Evolutionary conservation across 1,140 invertebrate genomes (phyloP).

Genomic region (Trichonephila clavata): DNA sequence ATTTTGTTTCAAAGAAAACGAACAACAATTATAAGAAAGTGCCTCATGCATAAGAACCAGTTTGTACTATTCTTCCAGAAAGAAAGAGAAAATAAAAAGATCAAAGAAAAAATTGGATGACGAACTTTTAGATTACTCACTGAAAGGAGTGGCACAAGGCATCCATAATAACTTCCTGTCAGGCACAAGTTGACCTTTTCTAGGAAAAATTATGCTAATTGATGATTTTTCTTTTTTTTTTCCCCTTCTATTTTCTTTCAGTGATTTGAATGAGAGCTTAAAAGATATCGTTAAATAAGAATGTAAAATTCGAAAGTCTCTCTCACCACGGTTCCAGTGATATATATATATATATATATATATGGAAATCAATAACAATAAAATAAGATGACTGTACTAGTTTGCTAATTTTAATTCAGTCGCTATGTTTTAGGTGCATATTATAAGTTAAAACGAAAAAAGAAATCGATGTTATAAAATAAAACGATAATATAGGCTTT

Average conservation of each 20-base stretch:
- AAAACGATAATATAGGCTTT: no score
- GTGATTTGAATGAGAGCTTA: no score
- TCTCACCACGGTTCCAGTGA: no score
- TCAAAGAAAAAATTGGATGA: background rate
- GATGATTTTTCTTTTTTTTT: background rate
- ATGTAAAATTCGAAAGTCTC: no score
- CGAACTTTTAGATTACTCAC: background rate
- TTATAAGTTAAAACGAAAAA: no score
- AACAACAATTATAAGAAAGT: background rate
- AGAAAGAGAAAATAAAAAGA: background rate
- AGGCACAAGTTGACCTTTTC: background rate
- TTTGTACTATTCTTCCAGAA: background rate
- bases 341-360: no score
- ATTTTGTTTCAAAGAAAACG: background rate
- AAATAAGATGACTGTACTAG: no score
- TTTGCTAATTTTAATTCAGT: no score
- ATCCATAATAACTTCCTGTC: slow-evolving; percentile 8
- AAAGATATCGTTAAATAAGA: no score
- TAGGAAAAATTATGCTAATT: background rate
- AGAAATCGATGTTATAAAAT: no score
- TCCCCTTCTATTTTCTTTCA: background rate
- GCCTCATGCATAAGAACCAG: background rate
- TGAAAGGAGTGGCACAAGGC: background rate
- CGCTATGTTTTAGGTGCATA: no score
- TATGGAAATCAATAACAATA: no score